phyloP scores from a whole-genome alignment of 2,797 vertebrate genomes.

The Xerus rutilus region DNA sequence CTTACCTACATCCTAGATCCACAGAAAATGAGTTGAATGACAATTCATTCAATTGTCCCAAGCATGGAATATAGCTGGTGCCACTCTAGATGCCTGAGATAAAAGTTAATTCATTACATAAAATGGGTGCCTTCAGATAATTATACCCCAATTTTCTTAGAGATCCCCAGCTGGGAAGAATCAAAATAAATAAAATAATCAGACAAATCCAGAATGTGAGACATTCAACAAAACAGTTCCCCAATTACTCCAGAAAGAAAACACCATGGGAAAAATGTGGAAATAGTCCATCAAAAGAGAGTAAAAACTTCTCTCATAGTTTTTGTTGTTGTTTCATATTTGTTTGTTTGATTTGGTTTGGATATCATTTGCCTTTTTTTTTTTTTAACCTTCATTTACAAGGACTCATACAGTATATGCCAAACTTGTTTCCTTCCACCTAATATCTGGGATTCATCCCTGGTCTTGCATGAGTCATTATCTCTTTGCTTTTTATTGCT shows the following conservation, averaged over 20 bases:
- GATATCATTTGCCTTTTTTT: neutral
- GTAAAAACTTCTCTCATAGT: neutral
- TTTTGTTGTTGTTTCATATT: neutral
- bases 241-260: neutral
- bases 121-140: neutral
- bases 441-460: neutral
- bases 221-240: neutral
- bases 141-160: neutral
- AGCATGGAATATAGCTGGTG: neutral
- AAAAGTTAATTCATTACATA: neutral
- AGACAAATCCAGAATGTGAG: neutral
- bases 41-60: neutral
- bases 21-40: conserved; percentile 10
- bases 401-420: neutral
- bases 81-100: neutral
- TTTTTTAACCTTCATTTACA: neutral
- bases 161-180: neutral
- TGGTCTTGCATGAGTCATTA: neutral
- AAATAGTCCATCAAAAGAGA: neutral
- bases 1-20: neutral
- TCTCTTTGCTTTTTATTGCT: neutral
- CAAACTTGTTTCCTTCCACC: neutral
- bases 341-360: neutral
- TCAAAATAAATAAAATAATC: neutral
- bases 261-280: neutral